Evolutionary conservation across 2,113 vertebrate species (phyloP).

Genomic region (Spea bombifrons): DNA sequence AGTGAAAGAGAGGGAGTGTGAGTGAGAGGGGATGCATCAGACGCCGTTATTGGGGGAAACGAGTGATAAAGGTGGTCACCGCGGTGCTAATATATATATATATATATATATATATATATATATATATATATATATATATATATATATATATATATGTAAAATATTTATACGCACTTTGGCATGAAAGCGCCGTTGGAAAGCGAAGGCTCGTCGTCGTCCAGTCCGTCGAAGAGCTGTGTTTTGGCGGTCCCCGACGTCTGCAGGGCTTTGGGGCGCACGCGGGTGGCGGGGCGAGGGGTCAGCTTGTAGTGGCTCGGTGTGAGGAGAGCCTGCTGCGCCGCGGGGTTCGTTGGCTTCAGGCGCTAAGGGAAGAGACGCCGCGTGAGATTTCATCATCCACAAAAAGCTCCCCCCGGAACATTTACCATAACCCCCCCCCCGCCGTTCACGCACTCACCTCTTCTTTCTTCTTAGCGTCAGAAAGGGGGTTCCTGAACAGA

Average conservation of each 20-base stretch:
- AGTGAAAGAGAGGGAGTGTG: not conserved
- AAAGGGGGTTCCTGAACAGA: conserved; percentile 90
- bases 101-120: too few species aligned
- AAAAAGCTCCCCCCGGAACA: too few species aligned
- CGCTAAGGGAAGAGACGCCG: conserved; percentile 65
- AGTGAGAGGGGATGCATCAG: rapidly evolving
- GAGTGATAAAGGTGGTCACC: too few species aligned
- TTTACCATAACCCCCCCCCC: too few species aligned
- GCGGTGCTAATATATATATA: too few species aligned
- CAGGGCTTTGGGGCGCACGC: conserved; percentile 88
- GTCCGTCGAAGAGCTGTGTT: conserved; percentile 88
- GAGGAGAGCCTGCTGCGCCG: conserved; percentile 90
- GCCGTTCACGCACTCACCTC: conserved; percentile 85
- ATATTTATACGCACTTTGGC: conserved; percentile 74
- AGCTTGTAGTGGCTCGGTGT: conserved; percentile 93
- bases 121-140: too few species aligned
- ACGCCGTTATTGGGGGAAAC: too few species aligned
- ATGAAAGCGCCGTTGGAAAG: conserved; percentile 85
- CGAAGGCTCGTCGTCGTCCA: conserved; percentile 88
- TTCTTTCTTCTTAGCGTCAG: conserved; percentile 94
- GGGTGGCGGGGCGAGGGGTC: conserved; percentile 83
- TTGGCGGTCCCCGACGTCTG: conserved; percentile 79
- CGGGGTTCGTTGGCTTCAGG: conserved; percentile 92
- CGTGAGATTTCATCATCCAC: too few species aligned
- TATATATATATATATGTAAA: too few species aligned